A percentile compares a stretch with the other conserved stretches of the same genome.
phyloP scores from a whole-genome alignment of 2,888 invertebrate species.

The Drosophila acutilabella region DNA sequence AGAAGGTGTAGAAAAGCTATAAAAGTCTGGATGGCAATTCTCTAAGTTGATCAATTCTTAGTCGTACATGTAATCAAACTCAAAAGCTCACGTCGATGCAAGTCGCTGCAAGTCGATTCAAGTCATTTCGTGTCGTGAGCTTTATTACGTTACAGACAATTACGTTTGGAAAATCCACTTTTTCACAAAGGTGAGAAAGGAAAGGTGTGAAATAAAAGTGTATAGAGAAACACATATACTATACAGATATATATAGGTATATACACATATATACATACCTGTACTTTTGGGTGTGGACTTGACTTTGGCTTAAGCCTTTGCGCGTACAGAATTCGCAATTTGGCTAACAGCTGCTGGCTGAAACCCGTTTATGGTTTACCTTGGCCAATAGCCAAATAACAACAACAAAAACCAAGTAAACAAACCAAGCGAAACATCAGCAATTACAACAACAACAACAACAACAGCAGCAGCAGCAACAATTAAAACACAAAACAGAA shows the following conservation, averaged over 20 bases:
- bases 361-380: conserved; percentile 59
- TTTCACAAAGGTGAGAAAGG: conserved; percentile 2
- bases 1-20: conserved; percentile 2
- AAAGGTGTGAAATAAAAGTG: background rate
- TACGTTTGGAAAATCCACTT: conserved; percentile 19
- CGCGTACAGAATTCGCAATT: conserved; percentile 51
- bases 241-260: background rate
- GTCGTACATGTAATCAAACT: conserved; percentile 6
- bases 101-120: background rate
- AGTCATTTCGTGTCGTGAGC: background rate
- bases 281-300: conserved; percentile 20
- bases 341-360: conserved; percentile 27
- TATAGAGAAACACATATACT: background rate
- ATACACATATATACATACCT: background rate
- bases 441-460: conserved; percentile 27
- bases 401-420: conserved; percentile 31
- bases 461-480: conserved; percentile 21
- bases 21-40: conserved; percentile 1
- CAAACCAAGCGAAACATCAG: conserved; percentile 35
- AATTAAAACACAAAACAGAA: conserved; percentile 26
- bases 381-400: conserved; percentile 51
- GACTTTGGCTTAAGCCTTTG: conserved; percentile 46
- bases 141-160: background rate
- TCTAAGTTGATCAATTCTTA: conserved; percentile 1
- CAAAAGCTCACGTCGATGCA: background rate